Conservation (phyloP, 1,140 invertebrate species). For the Oncopodura yosiiana region DNA sequence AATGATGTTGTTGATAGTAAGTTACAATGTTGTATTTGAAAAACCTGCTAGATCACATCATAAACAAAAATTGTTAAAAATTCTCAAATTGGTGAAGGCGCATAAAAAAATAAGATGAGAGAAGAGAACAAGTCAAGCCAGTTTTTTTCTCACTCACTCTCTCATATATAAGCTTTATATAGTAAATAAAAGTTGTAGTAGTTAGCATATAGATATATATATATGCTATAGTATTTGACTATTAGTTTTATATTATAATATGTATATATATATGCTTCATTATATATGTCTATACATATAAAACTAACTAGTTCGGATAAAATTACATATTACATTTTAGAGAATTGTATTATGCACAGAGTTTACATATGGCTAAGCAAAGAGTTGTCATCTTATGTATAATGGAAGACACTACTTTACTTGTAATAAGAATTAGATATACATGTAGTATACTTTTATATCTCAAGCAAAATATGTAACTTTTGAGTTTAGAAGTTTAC, state of each 20-base stretch:
- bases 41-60: slow-evolving; percentile 29
- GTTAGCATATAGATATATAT: background rate
- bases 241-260: background rate
- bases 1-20: too few species aligned
- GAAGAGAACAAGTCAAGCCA: slow-evolving; percentile 27
- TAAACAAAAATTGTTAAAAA: slow-evolving; percentile 32
- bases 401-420: too few species aligned
- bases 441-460: too few species aligned
- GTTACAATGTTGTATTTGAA: too few species aligned
- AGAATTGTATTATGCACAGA: too few species aligned
- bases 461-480: too few species aligned
- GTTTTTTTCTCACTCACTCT: slow-evolving; percentile 12
- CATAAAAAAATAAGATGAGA: slow-evolving; percentile 23
- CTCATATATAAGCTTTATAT: background rate
- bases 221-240: background rate
- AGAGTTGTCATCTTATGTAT: too few species aligned
- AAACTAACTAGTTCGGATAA: background rate
- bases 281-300: background rate
- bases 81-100: slow-evolving; percentile 19
- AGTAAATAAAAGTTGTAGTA: background rate
- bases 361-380: too few species aligned
- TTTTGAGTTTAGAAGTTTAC: too few species aligned
- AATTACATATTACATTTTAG: background rate
- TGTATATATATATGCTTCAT: background rate
- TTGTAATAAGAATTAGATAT: too few species aligned